These are phyloP conservation scores for Tetragnatha versicolor DNA, from an alignment of 1,140 invertebrate genomes.

Conservation along the genomic window DNA sequence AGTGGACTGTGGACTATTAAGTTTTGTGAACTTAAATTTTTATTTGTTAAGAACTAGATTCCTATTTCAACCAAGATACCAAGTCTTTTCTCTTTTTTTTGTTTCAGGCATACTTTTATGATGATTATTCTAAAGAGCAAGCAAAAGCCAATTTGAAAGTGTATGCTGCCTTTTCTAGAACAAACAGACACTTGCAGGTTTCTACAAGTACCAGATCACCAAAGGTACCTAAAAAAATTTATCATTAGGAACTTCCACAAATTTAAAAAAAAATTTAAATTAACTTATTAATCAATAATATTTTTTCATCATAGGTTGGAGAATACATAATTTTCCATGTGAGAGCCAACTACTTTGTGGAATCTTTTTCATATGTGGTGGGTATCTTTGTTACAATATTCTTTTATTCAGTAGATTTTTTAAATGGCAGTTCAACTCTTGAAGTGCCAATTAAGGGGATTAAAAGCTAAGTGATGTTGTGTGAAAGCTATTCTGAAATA, in stretches of 20 bases:
- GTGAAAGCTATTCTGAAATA: neutral
- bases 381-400: neutral
- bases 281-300: neutral
- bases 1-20: no score
- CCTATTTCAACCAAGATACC: no score
- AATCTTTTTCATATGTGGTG: slow-evolving; percentile 84
- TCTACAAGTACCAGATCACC: slow-evolving; percentile 84
- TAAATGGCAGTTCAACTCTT: no score
- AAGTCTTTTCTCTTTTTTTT: no score
- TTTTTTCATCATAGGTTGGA: slow-evolving; percentile 70
- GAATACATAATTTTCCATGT: slow-evolving; percentile 96
- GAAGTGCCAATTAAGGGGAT: neutral
- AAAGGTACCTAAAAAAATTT: slow-evolving; percentile 65
- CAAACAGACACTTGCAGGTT: slow-evolving; percentile 85
- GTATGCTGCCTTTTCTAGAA: slow-evolving; percentile 79
- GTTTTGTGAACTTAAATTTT: no score
- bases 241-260: no score
- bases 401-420: neutral
- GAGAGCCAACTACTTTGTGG: slow-evolving; percentile 87
- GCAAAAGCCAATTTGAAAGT: slow-evolving; percentile 70
- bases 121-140: slow-evolving; percentile 63
- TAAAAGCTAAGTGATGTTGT: neutral
- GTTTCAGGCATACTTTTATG: slow-evolving; percentile 71
- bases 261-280: no score
- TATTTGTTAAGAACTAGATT: no score